A percentile compares a stretch with the other conserved stretches of the same genome.
Evolutionary conservation across 2,113 vertebrate species (phyloP).

Genomic region (Pollimyrus isidori): DNA sequence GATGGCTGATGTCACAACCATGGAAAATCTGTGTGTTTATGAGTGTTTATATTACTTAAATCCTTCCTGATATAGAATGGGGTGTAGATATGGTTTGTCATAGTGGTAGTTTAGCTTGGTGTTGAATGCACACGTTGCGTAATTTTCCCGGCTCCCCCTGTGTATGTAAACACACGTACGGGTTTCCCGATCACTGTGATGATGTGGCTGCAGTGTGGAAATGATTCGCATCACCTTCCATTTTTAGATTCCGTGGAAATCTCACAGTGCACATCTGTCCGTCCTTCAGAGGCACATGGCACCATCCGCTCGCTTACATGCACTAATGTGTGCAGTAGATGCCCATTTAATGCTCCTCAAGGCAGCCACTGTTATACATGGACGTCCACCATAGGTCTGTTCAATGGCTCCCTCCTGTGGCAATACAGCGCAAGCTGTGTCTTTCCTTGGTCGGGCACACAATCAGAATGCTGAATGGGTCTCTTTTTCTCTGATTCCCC

Average conservation of each 20-base stretch:
- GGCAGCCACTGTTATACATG: neutral
- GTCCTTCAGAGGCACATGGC: neutral
- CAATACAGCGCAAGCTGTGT: neutral
- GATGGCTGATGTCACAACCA: neutral
- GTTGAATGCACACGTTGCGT: neutral
- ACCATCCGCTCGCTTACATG: neutral
- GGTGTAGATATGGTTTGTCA: neutral
- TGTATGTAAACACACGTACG: neutral
- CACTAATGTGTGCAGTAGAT: neutral
- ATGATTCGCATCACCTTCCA: neutral
- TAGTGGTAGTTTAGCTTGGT: neutral
- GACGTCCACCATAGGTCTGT: neutral
- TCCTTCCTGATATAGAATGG: neutral
- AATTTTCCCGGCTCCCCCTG: neutral
- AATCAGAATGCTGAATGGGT: neutral
- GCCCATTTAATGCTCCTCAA: neutral
- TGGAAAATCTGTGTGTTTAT: neutral
- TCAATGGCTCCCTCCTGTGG: conserved; percentile 39
- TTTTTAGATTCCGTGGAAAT: neutral
- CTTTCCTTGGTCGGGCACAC: neutral
- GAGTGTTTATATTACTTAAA: neutral
- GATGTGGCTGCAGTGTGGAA: neutral
- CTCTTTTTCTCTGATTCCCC: neutral
- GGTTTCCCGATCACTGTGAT: neutral
- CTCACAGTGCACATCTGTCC: neutral